Base-by-base conservation (phyloP, 2,888 invertebrate species). In the Adelognathus sp. region DNA sequence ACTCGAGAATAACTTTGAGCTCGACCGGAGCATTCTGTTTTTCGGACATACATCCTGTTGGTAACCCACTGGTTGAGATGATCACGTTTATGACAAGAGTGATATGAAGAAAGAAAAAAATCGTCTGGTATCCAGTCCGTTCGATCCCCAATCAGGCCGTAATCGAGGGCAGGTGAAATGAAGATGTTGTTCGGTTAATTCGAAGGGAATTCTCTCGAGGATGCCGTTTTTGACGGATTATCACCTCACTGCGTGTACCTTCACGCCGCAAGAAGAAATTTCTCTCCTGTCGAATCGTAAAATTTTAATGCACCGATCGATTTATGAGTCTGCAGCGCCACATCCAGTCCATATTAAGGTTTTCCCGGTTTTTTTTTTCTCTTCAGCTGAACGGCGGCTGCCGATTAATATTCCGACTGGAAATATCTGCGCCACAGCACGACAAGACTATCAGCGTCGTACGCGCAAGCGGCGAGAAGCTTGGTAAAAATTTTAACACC, bases 331-430 rank as follows among this genome's bases (percentile, higher is more conserved):
- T 21, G 36, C 46, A 29, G 36, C 9, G 24, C 27, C n/a, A 21
- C 52, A 31, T 16, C n/a, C 11, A n/a, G 16, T n/a, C 7, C 36
- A 0, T 24, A 18, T 14, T 16, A 7, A 5, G 14, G 11, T 63
- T 63, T 64, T 63, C n/a, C n/a, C n/a, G n/a, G n/a, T n/a, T n/a
- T n/a, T 24, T 64, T 11, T 9, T 36, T 50, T 50, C 29, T 18
- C 29, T 36, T 46, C 9, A 11, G 3, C 6, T 9, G 33, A 14
- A 54, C 46, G 58, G 44, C 39, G 27, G 31, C 33, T 24, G 44
- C 60, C 75, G 64, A 73, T 77, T 73, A 73, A 77, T 77, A 69
- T 77, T 77, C 77, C 21, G 54, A n/a, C 52, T 9, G 21, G 44
- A 72, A 67, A 5, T 61, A n/a, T 69, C 2, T 7, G 9, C 2